Evolutionary conservation across 2,888 invertebrate genomes (phyloP).

Genomic region (Volucella inflata): DNA sequence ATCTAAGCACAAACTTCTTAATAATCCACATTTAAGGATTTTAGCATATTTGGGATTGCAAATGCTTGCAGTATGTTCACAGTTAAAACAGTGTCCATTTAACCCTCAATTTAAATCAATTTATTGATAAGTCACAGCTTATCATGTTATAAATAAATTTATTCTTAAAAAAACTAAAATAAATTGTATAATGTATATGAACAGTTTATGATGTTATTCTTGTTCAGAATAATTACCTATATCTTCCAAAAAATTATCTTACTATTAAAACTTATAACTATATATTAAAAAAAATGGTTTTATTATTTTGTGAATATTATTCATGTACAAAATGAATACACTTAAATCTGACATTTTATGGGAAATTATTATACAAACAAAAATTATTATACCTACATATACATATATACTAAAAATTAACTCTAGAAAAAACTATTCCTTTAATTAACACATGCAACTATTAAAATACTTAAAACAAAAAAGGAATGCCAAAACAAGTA

Average conservation of each 20-base stretch:
- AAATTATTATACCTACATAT: not conserved
- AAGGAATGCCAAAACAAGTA: slow-evolving; percentile 74
- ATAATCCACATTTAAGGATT: slow-evolving; percentile 52
- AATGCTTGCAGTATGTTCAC: slow-evolving; percentile 55
- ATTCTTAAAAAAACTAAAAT: slow-evolving; percentile 4
- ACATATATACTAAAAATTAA: not conserved
- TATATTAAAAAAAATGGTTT: not conserved
- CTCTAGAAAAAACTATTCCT: not conserved
- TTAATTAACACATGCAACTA: not conserved
- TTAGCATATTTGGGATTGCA: slow-evolving; percentile 63
- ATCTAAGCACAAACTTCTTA: slow-evolving; percentile 18
- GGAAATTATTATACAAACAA: slow-evolving; percentile 39
- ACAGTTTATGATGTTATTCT: slow-evolving; percentile 18
- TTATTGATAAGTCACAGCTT: slow-evolving; percentile 27
- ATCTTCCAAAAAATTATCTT: not conserved
- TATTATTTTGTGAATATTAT: slow-evolving; percentile 15
- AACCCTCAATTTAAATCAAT: slow-evolving; percentile 64
- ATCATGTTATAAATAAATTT: not conserved
- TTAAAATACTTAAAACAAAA: slow-evolving; percentile 24
- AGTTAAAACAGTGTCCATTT: slow-evolving; percentile 45
- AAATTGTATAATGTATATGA: slow-evolving; percentile 19
- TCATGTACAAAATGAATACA: slow-evolving; percentile 19
- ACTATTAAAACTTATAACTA: not conserved
- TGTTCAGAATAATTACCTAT: slow-evolving; percentile 15
- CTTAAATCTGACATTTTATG: slow-evolving; percentile 68